Evolutionary conservation across 2,113 vertebrate species (phyloP), one percentile per base, ranked within the genome.

Genomic region (Crotalus tigris): DNA sequence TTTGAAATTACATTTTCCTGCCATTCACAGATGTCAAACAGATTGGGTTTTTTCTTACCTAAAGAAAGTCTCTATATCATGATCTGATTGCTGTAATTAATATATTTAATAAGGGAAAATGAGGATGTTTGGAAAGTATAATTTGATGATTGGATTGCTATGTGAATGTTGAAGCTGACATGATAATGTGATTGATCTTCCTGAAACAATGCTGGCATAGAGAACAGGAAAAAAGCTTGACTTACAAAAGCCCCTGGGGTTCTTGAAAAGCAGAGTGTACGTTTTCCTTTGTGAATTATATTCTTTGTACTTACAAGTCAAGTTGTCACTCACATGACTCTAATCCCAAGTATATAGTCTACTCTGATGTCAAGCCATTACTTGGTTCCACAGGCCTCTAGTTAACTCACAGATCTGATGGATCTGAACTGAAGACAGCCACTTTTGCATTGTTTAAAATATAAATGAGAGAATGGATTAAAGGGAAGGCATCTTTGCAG

Each of bases 141-240:
- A 95, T 93, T 94, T 94, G 87, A 92, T 17, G 5, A 90, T 5
- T 89, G 91, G 91, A 92, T 55, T 92, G 87, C 10, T 5, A 24
- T 92, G 1, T 58, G 39, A 94, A 15, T 91, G 8, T 90, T 91
- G 93, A 95, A 89, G 39, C 23, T 91, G 58, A 26, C 4, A 92
- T 91, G 1, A 49, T 94, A 81, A n/a, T 87, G 94, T 49, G 61
- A 1, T 29, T 95, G 87, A 93, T 90, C 93, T 1, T 93, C 26
- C 17, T 85, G 93, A 54, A 95, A 88, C 24, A 9, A 90, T 85
- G 5, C 1, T 1, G 54, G 49, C 59, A 94, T 24, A 94, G 92
- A 49, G 5, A 95, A 6, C 17, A 92, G 26, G 0, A 92, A 96
- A 94, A 21, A 26, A 93, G 85, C 89, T 93, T 49, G 75, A 4